phyloP scores from a whole-genome alignment of 2,888 invertebrate genomes.

The Sycophila texana region DNA sequence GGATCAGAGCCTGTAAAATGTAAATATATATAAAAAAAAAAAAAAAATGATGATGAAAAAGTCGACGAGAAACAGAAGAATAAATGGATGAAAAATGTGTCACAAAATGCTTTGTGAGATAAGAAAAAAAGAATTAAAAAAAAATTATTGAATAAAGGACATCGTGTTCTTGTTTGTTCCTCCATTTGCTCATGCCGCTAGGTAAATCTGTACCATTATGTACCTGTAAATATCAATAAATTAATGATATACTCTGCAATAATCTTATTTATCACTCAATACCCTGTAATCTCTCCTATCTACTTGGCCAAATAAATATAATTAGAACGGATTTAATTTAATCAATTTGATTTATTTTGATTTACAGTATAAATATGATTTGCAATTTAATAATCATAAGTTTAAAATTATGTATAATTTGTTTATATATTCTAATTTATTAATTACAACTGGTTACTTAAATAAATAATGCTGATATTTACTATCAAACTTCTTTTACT shows the following conservation, averaged over 20 bases:
- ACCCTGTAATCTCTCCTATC: neutral
- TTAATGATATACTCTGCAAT: conserved; percentile 54
- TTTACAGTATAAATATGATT: too few relatives aligned
- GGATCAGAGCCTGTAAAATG: conserved; percentile 41
- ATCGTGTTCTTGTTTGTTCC: conserved; percentile 54
- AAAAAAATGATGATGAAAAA: neutral
- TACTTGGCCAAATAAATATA: too few relatives aligned
- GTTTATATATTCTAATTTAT: too few relatives aligned
- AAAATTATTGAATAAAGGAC: conserved; percentile 49
- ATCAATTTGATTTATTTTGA: too few relatives aligned
- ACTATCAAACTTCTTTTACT: too few relatives aligned
- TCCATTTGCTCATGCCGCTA: conserved; percentile 56
- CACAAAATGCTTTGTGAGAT: conserved; percentile 46
- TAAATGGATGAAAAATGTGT: conserved; percentile 45
- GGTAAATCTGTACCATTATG: conserved; percentile 58
- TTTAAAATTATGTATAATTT: too few relatives aligned
- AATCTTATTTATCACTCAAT: neutral
- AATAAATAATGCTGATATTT: too few relatives aligned
- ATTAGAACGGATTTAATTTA: too few relatives aligned
- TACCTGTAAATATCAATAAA: conserved; percentile 61
- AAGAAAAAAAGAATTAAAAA: conserved; percentile 25
- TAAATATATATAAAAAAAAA: conserved; percentile 48
- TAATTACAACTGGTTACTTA: too few relatives aligned
- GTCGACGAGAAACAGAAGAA: conserved; percentile 35
- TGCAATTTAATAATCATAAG: too few relatives aligned